These are phyloP conservation scores for Erebia aethiops DNA, from an alignment of 2,888 invertebrate genomes.

Conservation along the genomic window DNA sequence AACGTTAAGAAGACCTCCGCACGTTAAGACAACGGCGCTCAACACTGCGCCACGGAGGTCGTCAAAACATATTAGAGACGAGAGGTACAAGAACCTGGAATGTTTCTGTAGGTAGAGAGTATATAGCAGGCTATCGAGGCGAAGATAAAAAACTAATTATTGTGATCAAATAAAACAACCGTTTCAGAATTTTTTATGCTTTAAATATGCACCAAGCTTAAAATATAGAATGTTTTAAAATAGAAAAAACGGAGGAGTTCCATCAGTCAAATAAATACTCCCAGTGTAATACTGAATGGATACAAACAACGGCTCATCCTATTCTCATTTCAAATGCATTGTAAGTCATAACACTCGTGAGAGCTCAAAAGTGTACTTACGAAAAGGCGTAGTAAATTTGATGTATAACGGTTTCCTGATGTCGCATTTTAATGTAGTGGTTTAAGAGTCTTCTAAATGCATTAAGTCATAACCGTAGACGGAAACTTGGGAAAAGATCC, in stretches of 20 bases:
- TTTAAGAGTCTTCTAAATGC: slow-evolving; percentile 34
- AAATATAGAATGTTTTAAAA: too few relatives aligned
- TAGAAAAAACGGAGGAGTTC: not conserved
- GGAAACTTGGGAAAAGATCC: slow-evolving; percentile 20
- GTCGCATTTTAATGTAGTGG: slow-evolving; percentile 30
- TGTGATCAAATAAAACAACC: too few relatives aligned
- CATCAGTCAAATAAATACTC: not conserved
- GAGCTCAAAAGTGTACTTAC: slow-evolving; percentile 46
- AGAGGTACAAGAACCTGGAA: too few relatives aligned
- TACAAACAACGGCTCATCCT: slow-evolving; percentile 11
- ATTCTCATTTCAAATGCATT: slow-evolving; percentile 41
- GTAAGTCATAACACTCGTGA: slow-evolving; percentile 22
- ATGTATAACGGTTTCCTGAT: slow-evolving; percentile 31
- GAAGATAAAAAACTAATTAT: too few relatives aligned
- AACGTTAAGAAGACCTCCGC: too few relatives aligned
- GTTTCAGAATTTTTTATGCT: too few relatives aligned
- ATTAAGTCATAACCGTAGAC: slow-evolving; percentile 32
- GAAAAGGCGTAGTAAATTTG: slow-evolving; percentile 27
- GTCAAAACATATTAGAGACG: too few relatives aligned
- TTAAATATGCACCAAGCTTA: too few relatives aligned
- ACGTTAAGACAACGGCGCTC: too few relatives aligned
- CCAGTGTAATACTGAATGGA: not conserved
- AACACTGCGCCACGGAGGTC: too few relatives aligned
- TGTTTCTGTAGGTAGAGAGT: too few relatives aligned
- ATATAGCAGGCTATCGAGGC: too few relatives aligned